phyloP scores from a whole-genome alignment of 2,797 vertebrate genomes.

The Poecile montanus region DNA sequence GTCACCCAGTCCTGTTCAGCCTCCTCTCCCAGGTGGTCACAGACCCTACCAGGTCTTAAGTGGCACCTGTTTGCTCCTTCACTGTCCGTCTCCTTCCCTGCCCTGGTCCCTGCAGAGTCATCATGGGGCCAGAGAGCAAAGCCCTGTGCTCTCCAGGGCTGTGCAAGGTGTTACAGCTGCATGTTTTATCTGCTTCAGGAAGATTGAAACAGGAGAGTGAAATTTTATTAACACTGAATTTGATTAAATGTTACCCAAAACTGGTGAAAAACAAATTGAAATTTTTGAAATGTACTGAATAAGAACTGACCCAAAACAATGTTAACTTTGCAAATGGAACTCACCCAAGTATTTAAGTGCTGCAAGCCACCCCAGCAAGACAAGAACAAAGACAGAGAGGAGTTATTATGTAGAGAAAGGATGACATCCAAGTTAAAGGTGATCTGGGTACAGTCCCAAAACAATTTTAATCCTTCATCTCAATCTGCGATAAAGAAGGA shows the following conservation, averaged over 20 bases:
- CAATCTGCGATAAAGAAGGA: background rate
- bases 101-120: background rate
- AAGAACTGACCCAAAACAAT: background rate
- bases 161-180: background rate
- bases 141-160: background rate
- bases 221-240: background rate
- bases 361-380: background rate
- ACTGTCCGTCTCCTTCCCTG: background rate
- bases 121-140: fast-evolving
- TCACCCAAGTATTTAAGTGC: background rate
- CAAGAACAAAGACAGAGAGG: background rate
- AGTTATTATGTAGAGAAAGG: background rate
- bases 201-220: background rate
- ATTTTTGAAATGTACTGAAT: background rate
- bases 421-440: background rate
- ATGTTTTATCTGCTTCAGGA: background rate
- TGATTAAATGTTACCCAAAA: background rate
- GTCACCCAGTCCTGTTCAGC: background rate
- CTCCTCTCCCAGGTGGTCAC: background rate
- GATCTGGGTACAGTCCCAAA: background rate
- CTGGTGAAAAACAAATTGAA: background rate
- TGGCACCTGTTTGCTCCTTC: background rate
- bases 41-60: background rate
- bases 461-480: background rate
- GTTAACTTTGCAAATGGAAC: background rate